Conservation (phyloP, 2,888 invertebrate species). For the Lepidonotus clava region DNA sequence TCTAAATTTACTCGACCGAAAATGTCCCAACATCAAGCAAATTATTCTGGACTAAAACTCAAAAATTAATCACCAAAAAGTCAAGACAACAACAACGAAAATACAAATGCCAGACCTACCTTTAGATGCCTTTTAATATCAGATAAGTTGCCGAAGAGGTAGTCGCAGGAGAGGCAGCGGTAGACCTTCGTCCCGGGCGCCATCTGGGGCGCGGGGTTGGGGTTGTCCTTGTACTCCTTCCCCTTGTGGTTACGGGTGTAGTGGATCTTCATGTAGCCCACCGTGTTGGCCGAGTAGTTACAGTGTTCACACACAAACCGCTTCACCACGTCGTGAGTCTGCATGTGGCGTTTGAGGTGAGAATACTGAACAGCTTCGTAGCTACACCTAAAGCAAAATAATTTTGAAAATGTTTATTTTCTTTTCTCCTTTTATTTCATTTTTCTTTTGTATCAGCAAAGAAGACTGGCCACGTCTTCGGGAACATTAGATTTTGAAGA, state of each 20-base stretch:
- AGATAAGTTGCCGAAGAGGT: constrained; percentile 78
- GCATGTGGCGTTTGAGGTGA: constrained; percentile 78
- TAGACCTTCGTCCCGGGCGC: constrained; percentile 65
- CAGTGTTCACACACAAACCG: constrained; percentile 77
- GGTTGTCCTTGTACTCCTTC: constrained; percentile 62
- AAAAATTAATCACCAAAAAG: not conserved
- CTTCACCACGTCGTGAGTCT: constrained; percentile 77
- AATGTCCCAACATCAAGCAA: too few relatives aligned
- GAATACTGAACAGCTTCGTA: constrained; percentile 78
- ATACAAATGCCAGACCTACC: constrained; percentile 67
- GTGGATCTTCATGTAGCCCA: constrained; percentile 79
- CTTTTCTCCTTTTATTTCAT: too few relatives aligned
- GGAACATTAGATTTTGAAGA: too few relatives aligned
- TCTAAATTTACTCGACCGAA: too few relatives aligned
- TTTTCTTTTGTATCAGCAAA: too few relatives aligned
- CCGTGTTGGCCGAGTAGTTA: constrained; percentile 78
- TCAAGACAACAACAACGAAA: not conserved
- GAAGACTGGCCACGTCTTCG: too few relatives aligned
- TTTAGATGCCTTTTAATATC: constrained; percentile 79
- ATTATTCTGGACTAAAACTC: too few relatives aligned
- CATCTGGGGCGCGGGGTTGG: constrained; percentile 37
- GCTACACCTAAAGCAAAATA: too few relatives aligned
- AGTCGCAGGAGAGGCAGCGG: constrained; percentile 79
- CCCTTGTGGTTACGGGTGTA: constrained; percentile 74
- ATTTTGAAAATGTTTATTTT: too few relatives aligned